phyloP scores from a whole-genome alignment of 1,140 invertebrate species.

The Pogonognathellus flavescens region DNA sequence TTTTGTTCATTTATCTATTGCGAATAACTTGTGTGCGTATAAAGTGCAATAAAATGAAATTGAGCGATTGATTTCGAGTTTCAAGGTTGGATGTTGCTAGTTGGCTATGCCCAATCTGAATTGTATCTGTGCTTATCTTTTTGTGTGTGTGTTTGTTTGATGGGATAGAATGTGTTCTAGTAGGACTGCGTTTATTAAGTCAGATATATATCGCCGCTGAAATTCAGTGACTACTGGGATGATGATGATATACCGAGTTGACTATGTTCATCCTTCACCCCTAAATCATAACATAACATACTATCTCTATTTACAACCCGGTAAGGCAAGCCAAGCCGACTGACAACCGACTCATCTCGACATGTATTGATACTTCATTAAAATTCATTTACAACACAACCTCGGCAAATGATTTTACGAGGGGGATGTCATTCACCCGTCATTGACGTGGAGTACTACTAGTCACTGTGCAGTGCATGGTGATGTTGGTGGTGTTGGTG shows the following conservation, averaged over 20 bases:
- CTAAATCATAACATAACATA: slow-evolving; percentile 41
- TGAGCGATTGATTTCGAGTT: background rate
- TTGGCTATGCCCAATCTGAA: background rate
- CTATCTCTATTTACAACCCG: slow-evolving; percentile 44
- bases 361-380: slow-evolving; percentile 51
- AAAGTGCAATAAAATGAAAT: slow-evolving; percentile 27
- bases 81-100: background rate
- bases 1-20: background rate
- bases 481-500: too few species aligned
- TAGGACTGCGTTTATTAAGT: background rate
- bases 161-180: too few species aligned
- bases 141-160: too few species aligned
- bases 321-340: slow-evolving; percentile 25
- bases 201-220: background rate
- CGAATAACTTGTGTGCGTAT: slow-evolving; percentile 10
- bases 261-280: slow-evolving; percentile 7
- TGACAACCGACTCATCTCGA: slow-evolving; percentile 38
- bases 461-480: background rate
- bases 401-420: slow-evolving; percentile 53
- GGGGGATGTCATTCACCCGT: slow-evolving; percentile 51
- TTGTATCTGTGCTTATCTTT: too few species aligned
- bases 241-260: too few species aligned
- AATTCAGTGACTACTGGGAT: too few species aligned
- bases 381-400: slow-evolving; percentile 54
- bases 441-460: slow-evolving; percentile 27